Conservation (phyloP, 2,797 vertebrate genomes). For the Ibycter americanus region DNA sequence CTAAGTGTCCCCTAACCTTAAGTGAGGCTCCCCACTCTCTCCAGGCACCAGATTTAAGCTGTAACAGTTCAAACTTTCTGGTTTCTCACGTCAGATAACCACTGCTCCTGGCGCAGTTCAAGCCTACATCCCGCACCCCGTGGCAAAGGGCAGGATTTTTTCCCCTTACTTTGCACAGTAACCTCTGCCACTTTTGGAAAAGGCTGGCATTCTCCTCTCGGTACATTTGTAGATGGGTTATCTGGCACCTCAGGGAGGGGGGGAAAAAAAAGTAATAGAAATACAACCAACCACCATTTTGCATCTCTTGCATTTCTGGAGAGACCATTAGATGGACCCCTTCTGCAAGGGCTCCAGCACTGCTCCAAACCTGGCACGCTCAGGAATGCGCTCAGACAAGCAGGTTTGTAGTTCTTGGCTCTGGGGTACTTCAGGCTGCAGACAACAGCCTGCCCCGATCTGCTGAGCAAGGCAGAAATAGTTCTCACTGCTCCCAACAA, state of each 20-base stretch:
- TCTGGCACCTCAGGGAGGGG: background rate
- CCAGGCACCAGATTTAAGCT: too few relatives aligned
- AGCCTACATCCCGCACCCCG: fast-evolving
- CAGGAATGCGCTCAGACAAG: background rate
- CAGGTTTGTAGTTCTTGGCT: background rate
- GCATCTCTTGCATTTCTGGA: background rate
- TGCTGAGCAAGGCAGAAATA: background rate
- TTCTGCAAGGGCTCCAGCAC: background rate
- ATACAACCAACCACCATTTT: background rate
- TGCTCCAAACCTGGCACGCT: background rate
- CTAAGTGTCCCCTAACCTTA: background rate
- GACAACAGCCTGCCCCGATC: background rate
- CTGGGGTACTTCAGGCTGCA: background rate
- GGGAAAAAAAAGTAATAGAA: too few relatives aligned
- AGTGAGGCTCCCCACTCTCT: background rate
- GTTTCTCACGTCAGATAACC: fast-evolving
- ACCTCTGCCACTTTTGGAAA: background rate
- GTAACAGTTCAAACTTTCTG: background rate
- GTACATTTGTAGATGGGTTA: background rate
- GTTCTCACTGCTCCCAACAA: background rate
- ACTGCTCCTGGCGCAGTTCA: fast-evolving
- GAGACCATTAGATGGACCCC: background rate
- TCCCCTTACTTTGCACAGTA: background rate
- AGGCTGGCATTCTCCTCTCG: background rate
- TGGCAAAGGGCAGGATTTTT: background rate